Evolutionary conservation across 2,113 vertebrate genomes (phyloP).

Genomic region (Haemorhous mexicanus): DNA sequence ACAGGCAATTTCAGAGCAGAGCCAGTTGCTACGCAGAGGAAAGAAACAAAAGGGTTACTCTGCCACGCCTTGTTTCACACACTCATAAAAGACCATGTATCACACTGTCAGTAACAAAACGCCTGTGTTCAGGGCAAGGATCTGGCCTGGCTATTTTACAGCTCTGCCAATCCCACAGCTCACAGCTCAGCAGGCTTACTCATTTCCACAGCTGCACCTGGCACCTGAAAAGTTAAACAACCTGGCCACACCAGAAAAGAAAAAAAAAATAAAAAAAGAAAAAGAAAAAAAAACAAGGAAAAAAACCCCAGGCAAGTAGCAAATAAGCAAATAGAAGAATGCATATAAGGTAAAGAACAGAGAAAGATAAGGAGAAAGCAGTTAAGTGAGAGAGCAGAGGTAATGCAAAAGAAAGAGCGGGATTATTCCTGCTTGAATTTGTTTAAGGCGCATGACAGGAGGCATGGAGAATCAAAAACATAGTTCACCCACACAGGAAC

Average conservation of each 20-base stretch:
- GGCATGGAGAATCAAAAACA: not conserved
- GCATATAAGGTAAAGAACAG: not conserved
- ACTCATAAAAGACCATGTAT: not conserved
- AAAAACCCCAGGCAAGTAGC: not conserved
- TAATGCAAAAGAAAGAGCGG: not conserved
- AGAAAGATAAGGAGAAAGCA: not conserved
- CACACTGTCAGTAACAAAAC: not conserved
- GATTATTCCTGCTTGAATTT: not conserved
- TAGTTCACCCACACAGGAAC: accelerated
- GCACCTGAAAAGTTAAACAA: not conserved
- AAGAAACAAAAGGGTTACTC: not conserved
- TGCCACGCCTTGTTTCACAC: conserved; percentile 22
- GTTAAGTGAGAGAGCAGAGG: not conserved
- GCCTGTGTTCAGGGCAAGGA: not conserved
- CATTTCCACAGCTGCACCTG: not conserved
- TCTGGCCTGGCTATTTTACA: not conserved
- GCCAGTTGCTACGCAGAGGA: not conserved
- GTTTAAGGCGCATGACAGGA: not conserved
- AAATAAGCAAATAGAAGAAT: not conserved
- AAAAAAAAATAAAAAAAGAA: not conserved
- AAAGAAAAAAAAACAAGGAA: not conserved
- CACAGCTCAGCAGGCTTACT: accelerated
- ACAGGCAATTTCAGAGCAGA: not conserved
- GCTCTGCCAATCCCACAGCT: not conserved
- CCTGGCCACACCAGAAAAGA: accelerated